A percentile compares a stretch with the other conserved stretches of the same genome.
Conservation (phyloP, 2,113 vertebrate genomes). For the Telmatochromis sp. region DNA sequence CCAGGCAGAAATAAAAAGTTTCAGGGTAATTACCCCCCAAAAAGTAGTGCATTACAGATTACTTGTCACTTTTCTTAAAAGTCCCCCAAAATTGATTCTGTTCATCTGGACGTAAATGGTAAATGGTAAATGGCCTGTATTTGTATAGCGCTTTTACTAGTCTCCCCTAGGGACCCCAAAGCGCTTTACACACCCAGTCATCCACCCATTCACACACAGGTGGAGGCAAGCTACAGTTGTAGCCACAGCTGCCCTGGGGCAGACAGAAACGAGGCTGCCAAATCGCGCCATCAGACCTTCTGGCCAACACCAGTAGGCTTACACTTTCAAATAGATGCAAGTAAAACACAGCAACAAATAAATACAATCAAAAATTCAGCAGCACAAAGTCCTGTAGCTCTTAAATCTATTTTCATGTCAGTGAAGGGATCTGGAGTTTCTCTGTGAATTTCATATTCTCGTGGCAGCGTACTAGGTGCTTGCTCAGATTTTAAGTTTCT, state of each 20-base stretch:
- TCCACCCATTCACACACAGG: neutral
- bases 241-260: neutral
- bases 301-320: neutral
- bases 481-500: neutral
- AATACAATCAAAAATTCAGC: neutral
- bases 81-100: neutral
- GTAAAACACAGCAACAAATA: neutral
- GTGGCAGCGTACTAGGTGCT: neutral
- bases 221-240: neutral
- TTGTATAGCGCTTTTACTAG: neutral
- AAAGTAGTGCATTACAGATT: neutral
- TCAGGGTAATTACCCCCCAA: neutral
- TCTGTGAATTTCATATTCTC: neutral
- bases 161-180: accelerated
- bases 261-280: neutral
- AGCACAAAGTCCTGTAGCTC: neutral
- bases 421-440: neutral
- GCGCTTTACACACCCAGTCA: neutral
- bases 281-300: accelerated
- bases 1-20: neutral
- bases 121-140: neutral
- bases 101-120: neutral
- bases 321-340: neutral
- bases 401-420: neutral
- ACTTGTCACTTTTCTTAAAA: neutral